A percentile compares a stretch with the other conserved stretches of the same genome.
Evolutionary conservation across 2,888 invertebrate species (phyloP).

Genomic region (Pollenia labialis): DNA sequence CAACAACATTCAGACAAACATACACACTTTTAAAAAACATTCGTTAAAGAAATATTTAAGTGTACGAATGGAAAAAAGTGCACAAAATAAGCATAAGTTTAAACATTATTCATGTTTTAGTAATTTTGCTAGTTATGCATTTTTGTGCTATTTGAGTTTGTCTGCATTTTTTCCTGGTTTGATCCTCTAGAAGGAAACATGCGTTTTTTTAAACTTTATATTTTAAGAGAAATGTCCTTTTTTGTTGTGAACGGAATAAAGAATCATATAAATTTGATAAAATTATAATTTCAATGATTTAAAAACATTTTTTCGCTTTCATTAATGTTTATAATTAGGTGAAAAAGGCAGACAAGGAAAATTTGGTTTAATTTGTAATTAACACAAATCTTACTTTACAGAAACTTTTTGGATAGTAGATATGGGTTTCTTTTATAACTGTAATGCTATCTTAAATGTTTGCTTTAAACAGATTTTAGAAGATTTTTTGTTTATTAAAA

Average conservation of each 20-base stretch:
- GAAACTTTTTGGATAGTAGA: no score
- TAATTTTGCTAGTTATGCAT: conserved; percentile 47
- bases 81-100: conserved; percentile 59
- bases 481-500: no score
- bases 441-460: no score
- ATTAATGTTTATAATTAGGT: background rate
- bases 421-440: no score
- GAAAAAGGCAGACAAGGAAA: no score
- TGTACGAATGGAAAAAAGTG: background rate
- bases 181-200: background rate
- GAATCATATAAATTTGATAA: background rate
- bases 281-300: background rate
- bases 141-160: conserved; percentile 27
- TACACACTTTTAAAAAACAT: background rate
- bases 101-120: conserved; percentile 49
- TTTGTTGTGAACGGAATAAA: background rate
- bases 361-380: no score
- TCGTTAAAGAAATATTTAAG: conserved; percentile 8
- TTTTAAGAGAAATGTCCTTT: background rate
- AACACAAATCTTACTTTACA: no score
- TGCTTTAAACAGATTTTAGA: no score
- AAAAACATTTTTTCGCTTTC: background rate
- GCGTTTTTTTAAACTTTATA: conserved; percentile 22
- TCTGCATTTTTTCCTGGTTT: background rate
- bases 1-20: conserved; percentile 1